A percentile compares a stretch with the other conserved stretches of the same genome.
These are phyloP conservation scores for Bubo blakistoni DNA, from an alignment of 2,113 vertebrate genomes.

Conservation along the genomic window DNA sequence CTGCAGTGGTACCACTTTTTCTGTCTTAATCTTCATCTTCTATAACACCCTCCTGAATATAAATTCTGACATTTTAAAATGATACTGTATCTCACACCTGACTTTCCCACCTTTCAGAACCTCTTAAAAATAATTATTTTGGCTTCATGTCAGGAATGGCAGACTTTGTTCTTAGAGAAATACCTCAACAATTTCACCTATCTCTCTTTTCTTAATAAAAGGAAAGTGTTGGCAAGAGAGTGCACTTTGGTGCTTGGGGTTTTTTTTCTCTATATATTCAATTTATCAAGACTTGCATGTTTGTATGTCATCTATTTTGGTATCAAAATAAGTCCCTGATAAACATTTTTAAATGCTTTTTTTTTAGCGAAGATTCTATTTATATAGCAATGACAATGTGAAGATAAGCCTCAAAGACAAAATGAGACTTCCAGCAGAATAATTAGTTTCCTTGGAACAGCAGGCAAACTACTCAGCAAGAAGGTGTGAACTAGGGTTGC, in stretches of 20 bases:
- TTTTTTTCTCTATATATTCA: neutral
- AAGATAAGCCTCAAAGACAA: constrained; percentile 50
- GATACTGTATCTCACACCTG: neutral
- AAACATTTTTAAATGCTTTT: constrained; percentile 9
- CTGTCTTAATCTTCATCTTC: neutral
- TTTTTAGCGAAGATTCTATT: constrained; percentile 61
- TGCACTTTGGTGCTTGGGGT: accelerated
- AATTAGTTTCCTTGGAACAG: constrained; percentile 35
- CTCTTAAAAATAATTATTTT: neutral
- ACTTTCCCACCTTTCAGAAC: neutral
- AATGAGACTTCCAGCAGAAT: constrained; percentile 20
- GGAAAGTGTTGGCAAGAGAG: neutral
- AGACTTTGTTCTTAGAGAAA: neutral
- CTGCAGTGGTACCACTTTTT: neutral
- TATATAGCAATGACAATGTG: constrained; percentile 3
- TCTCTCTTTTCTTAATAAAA: neutral
- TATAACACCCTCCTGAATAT: neutral
- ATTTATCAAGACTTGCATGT: neutral
- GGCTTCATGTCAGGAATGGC: neutral
- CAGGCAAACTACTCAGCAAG: neutral
- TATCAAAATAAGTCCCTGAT: constrained; percentile 10
- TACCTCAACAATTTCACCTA: neutral
- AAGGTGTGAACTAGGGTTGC: neutral
- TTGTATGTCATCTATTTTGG: neutral
- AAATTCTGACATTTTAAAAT: constrained; percentile 31